Evolutionary conservation across 2,888 invertebrate species (phyloP), one percentile per base, ranked within the genome.

Genomic region (Pollenia griseotomentosa): DNA sequence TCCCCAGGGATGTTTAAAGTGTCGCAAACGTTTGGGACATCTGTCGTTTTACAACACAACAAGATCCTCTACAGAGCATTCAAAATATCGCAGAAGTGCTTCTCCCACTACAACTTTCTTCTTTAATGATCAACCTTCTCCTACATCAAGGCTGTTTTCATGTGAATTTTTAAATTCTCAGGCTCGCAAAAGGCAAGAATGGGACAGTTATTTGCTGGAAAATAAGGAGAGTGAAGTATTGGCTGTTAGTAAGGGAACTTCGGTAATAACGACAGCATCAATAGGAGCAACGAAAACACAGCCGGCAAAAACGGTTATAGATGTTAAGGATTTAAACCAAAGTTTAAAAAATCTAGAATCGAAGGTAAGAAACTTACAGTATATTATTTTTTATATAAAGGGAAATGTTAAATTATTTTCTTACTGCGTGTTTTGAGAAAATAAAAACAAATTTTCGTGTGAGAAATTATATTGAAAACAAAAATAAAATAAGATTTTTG

Each of bases 1-100:
- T 61, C 88, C 90, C n/a, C 90, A 90, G 40, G 91, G 90, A 46
- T 93, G 93, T 65, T 85, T 90, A 7, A 93, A 92, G 79, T 93
- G 93, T 81, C 92, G 90, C 55, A 91, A 89, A 11, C 90, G 90
- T 65, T 89, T 89, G 12, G 90, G 90, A 46, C 83, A 85, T 80
- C 63, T 83, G 1, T 83, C 83, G 3, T 42, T 79, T 8, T 87
- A 86, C 59, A 78, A 63, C 57, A 53, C 75, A 19, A 71, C 74
- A 11, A 68, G 74, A 59, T 70, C 88, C n/a, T 16, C 80, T 11
- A 14, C 23, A 2, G 83, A 86, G 70, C 83, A 83, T 44, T 82
- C 87, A 16, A 87, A 85, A 83, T 83, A 79, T 83, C 82, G 84
- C 9, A 77, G 83, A 70, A 87, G 86, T 81, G 86, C 86, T 78